Evolutionary conservation across 1,140 invertebrate species (phyloP), one percentile per base, ranked within the genome.

Genomic region (Colletes latitarsis): DNA sequence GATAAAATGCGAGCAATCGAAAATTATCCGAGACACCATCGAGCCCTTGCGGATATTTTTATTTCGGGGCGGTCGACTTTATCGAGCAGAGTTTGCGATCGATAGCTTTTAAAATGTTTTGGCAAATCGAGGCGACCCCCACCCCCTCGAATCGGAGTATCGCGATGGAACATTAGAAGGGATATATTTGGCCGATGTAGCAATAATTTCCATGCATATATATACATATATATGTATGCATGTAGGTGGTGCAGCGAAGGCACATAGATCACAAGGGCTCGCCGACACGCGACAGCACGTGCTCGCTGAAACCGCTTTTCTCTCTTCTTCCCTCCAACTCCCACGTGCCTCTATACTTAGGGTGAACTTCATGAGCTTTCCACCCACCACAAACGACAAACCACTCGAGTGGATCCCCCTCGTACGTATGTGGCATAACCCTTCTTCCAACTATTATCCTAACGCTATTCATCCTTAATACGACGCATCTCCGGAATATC

Each of bases 131-230:
- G 68, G 64, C 76, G 10, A 4, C 6, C 55, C 17, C 55, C 9
- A 0, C 55, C 57, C 71, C 75, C 78, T 60, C 52, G 43, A 64
- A 68, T 58, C 30, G n/a, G 70, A 57, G 66, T 62, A 85, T 88
- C 85, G 80, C 77, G 83, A 84, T 82, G 80, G 74, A 83, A 58
- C 84, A 86, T 89, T 86, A 87, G 83, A 58, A 83, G 85, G 87
- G 75, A 76, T 87, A 89, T 91, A 91, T 91, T 89, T 90, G 81
- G 83, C 72, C 74, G 87, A 88, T 89, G 87, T 88, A 87, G 87
- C 85, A 90, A 92, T 91, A 91, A 93, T 92, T 93, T 92, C 86
- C 89, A 88, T 90, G 86, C 89, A 91, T 89, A 82, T 86, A 91
- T 85, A 84, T 82, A 77, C 73, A 77, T 19, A 75, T 83, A 75